Conservation (phyloP, 2,797 vertebrate species). For the Anniella stebbinsi region DNA sequence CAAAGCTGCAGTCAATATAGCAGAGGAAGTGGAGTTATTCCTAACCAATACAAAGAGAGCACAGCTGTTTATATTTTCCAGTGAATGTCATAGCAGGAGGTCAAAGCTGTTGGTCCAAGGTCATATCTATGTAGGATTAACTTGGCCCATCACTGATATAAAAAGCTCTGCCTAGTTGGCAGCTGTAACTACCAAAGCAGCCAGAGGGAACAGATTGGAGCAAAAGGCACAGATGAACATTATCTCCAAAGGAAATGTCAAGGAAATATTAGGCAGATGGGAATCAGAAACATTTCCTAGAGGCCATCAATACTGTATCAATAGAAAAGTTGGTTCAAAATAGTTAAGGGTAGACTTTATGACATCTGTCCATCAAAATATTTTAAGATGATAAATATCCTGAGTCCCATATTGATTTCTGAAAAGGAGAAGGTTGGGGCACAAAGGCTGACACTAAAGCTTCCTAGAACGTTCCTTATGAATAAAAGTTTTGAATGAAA, state of each 20-base stretch:
- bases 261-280: constrained; percentile 1
- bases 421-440: neutral
- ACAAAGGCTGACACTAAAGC: neutral
- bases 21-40: rapidly evolving
- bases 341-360: neutral
- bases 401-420: neutral
- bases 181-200: constrained; percentile 8
- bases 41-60: rapidly evolving
- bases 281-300: constrained; percentile 15
- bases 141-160: neutral
- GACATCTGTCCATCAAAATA: neutral
- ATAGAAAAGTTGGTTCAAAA: neutral
- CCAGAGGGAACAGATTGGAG: neutral
- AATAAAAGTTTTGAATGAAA: neutral
- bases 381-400: neutral
- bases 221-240: constrained; percentile 16
- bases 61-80: neutral
- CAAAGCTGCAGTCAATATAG: neutral
- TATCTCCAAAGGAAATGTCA: constrained; percentile 9
- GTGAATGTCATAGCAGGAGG: neutral
- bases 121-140: neutral
- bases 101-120: constrained; percentile 19
- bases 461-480: neutral
- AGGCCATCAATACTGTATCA: neutral
- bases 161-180: constrained; percentile 8